Evolutionary conservation across 2,888 invertebrate species (phyloP), one percentile per base, ranked within the genome.

Genomic region (Ctenicera cuprea): DNA sequence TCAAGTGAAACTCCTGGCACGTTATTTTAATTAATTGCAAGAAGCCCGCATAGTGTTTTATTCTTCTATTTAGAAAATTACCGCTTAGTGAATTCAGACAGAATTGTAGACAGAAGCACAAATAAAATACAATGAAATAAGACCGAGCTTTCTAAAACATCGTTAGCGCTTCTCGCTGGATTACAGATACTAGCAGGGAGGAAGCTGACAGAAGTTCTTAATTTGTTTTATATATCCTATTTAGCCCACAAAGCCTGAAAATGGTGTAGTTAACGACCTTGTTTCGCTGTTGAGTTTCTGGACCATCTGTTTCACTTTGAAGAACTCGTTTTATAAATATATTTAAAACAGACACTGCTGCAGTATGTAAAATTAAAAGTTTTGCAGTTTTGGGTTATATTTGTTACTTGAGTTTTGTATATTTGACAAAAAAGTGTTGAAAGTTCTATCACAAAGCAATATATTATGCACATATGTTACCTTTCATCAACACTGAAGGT

Each of bases 171-270:
- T 33, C 18, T 20, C 18, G 5, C 4, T 33, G 54, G 30, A 33
- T 54, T 30, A 26, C 26, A 26, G 33, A 54, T 54, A 30, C 54
- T 14, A 54, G 30, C 30, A 9, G 33, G 33, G 30, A 26, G 54
- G 54, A 54, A 54, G 54, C 54, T 30, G 30, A 54, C 54, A 54
- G 54, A 54, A 54, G 54, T 54, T 54, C 54, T 54, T 54, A 54
- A 54, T 54, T 54, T 54, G 54, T 54, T 54, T 54, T 54, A 54
- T 54, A 54, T 54, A 54, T 54, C 54, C 54, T 54, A 54, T 54
- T 54, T 54, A 54, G 7, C 30, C 54, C 26, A 14, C 54, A 54
- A 54, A 54, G 54, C 54, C 54, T 33, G 54, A 20, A 54, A 54
- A 54, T 54, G 54, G 54, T 54, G n/a, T 26, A 54, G 54, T 54